A percentile compares a stretch with the other conserved stretches of the same genome.
Conservation (phyloP, 2,888 invertebrate species). For the Aphidius colemani region DNA sequence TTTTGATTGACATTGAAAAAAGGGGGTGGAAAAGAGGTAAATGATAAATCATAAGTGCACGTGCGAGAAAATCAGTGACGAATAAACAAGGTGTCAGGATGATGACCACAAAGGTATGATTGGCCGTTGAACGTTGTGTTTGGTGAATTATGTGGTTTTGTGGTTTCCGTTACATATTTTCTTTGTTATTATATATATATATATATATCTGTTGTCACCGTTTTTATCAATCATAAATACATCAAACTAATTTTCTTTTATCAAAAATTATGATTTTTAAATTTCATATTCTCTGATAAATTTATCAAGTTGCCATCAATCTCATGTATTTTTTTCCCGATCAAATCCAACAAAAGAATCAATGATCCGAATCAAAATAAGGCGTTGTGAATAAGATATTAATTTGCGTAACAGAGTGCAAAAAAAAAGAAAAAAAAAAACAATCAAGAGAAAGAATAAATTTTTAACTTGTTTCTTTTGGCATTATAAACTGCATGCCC, state of each 20-base stretch:
- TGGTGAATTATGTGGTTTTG: constrained; percentile 58
- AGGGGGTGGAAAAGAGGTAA: background rate
- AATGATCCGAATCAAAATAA: constrained; percentile 20
- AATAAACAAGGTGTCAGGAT: constrained; percentile 57
- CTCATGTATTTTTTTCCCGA: too few relatives aligned
- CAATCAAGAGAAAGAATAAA: constrained; percentile 1
- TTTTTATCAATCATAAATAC: constrained; percentile 4
- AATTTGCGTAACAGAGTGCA: constrained; percentile 18
- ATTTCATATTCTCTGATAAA: too few relatives aligned
- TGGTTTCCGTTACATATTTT: constrained; percentile 49
- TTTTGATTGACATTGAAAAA: background rate
- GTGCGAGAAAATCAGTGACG: constrained; percentile 39
- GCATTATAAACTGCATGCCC: constrained; percentile 14
- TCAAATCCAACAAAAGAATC: constrained; percentile 19
- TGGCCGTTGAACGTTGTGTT: constrained; percentile 52
- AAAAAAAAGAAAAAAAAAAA: constrained; percentile 12
- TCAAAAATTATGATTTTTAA: too few relatives aligned
- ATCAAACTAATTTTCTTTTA: constrained; percentile 17
- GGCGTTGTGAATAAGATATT: constrained; percentile 19
- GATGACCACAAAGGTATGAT: constrained; percentile 59
- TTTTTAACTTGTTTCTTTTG: background rate
- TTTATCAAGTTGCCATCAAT: background rate
- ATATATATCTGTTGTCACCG: background rate
- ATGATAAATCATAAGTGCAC: constrained; percentile 12
- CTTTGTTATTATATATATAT: too few relatives aligned